phyloP scores from a whole-genome alignment of 2,888 invertebrate genomes.

The Acheta domesticus region DNA sequence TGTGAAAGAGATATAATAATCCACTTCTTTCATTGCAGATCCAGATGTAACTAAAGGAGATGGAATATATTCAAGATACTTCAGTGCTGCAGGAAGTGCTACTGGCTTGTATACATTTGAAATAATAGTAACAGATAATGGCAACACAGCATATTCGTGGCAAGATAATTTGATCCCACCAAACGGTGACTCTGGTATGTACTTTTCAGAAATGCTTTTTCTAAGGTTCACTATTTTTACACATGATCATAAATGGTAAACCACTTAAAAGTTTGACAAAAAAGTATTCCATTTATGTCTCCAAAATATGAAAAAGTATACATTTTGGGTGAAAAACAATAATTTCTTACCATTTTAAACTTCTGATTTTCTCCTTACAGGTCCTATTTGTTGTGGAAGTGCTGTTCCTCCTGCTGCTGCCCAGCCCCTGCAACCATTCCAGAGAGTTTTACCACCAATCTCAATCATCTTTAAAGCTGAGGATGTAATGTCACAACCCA shows the following conservation, averaged over 20 bases:
- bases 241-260: background rate
- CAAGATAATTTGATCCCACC: slow-evolving; percentile 41
- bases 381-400: slow-evolving; percentile 55
- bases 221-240: background rate
- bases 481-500: slow-evolving; percentile 44
- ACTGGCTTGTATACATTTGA: slow-evolving; percentile 54
- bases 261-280: no score
- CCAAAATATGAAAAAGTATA: no score
- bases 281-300: no score
- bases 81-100: slow-evolving; percentile 44
- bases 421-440: slow-evolving; percentile 53
- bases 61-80: slow-evolving; percentile 63
- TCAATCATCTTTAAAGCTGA: slow-evolving; percentile 49
- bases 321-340: no score
- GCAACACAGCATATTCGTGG: slow-evolving; percentile 55
- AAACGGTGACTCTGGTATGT: slow-evolving; percentile 23
- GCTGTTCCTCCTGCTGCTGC: slow-evolving; percentile 49
- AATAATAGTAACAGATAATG: slow-evolving; percentile 53
- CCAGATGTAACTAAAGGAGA: slow-evolving; percentile 62
- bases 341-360: no score
- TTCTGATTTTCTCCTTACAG: slow-evolving; percentile 38
- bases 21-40: slow-evolving; percentile 46
- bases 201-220: no score
- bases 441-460: slow-evolving; percentile 52
- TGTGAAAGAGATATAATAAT: background rate